phyloP scores from a whole-genome alignment of 1,140 invertebrate genomes.

The Gryllus bimaculatus region DNA sequence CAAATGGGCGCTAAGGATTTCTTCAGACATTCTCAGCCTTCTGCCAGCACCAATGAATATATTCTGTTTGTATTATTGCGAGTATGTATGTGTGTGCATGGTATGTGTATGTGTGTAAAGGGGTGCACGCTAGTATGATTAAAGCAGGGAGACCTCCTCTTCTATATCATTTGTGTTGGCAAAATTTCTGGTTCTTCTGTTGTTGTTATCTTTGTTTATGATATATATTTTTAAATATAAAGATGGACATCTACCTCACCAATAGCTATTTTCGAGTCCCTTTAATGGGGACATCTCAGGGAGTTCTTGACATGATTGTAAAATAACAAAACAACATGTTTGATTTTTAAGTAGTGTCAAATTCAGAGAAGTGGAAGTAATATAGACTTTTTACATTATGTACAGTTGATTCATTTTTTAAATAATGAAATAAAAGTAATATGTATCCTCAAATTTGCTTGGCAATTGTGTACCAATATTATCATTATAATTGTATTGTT shows the following conservation, averaged over 20 bases:
- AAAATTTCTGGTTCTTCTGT: neutral
- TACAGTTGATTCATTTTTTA: neutral
- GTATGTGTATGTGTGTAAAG: neutral
- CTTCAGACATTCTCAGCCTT: no score
- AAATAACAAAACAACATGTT: neutral
- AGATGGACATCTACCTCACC: neutral
- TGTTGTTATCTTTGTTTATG: constrained; percentile 5
- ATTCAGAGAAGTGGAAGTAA: neutral
- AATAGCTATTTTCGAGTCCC: neutral
- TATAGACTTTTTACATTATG: constrained; percentile 6
- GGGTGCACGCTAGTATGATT: neutral
- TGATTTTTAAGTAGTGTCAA: neutral
- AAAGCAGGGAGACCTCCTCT: neutral
- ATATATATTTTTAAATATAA: constrained; percentile 6
- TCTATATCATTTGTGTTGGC: neutral
- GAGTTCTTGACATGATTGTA: neutral
- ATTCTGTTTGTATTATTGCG: neutral
- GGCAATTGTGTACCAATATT: constrained; percentile 4
- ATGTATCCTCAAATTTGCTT: neutral
- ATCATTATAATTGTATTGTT: constrained; percentile 6
- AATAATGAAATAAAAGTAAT: constrained; percentile 6
- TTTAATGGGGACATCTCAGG: neutral
- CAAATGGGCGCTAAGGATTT: no score
- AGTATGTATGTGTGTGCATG: neutral
- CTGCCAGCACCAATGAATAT: no score